A percentile compares a stretch with the other conserved stretches of the same genome.
phyloP scores from a whole-genome alignment of 2,888 invertebrate species.

The Lycophotia porphyrea region DNA sequence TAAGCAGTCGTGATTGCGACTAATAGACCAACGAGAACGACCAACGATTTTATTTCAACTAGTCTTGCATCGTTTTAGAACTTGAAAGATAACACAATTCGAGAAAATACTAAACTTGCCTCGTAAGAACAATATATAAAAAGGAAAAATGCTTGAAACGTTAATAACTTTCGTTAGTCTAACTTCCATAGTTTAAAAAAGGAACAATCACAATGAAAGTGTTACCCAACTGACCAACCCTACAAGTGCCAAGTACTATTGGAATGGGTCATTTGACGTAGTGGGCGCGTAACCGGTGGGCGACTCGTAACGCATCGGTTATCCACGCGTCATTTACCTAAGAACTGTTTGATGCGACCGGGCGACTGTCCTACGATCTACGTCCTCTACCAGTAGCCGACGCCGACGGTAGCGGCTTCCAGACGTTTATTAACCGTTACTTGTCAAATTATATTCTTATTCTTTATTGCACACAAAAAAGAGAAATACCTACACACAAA shows the following conservation, averaged over 20 bases:
- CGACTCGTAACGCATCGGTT: conserved; percentile 72
- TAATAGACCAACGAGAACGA: background rate
- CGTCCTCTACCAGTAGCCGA: conserved; percentile 27
- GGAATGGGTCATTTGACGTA: conserved; percentile 59
- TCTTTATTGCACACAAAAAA: no score
- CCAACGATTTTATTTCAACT: background rate
- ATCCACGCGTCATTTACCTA: conserved; percentile 72
- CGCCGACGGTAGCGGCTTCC: conserved; percentile 38
- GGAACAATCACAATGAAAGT: background rate
- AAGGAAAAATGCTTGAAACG: background rate
- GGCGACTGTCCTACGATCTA: conserved; percentile 27
- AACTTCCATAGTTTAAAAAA: background rate
- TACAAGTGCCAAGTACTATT: conserved; percentile 43
- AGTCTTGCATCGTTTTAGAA: background rate
- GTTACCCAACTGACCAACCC: conserved; percentile 39
- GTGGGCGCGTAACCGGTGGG: conserved; percentile 72
- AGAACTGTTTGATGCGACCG: conserved; percentile 65
- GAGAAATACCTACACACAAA: no score
- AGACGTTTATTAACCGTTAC: conserved; percentile 39
- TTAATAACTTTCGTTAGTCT: background rate
- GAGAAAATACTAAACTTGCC: background rate
- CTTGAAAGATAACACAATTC: background rate
- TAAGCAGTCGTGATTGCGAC: background rate
- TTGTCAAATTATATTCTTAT: conserved; percentile 43
- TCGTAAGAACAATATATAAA: background rate